Base-by-base conservation (phyloP, 2,797 vertebrate genomes). In the Hemibagrus guttatus region DNA sequence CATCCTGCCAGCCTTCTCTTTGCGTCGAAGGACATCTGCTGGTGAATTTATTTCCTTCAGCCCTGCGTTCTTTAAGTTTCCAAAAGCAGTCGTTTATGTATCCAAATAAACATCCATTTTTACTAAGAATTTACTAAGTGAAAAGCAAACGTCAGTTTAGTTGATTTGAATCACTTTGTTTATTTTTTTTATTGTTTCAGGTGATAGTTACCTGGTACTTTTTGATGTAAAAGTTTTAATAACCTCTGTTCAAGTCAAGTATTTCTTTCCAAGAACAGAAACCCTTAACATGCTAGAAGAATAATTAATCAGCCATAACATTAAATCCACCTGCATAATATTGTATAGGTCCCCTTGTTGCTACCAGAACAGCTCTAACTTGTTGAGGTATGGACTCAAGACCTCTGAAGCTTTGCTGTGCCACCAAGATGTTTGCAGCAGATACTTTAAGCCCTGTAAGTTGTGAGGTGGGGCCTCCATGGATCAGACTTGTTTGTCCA, bases 1-100 rank as follows among this genome's bases (percentile, higher is more conserved):
- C 52, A 71, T 49, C 23, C 11, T 68, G 6, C 26, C 28, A 76
- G 9, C 1, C 4, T 74, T 72, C 8, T 54, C 17, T 81, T 85
- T 85, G 81, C 26, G 21, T 78, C 6, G 17, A 83, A 82, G 84
- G 88, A 89, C 89, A 84, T 66, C 89, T 90, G 79, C 61, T 66
- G 80, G 78, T 83, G 78, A 82, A 74, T 21, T 28, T 8, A n/a
- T 26, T 46, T 6, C 35, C 31, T 59, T 4, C 1, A 78, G 16
- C 0, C 28, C 54, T 59, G 19, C n/a, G 4, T 56, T 56, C 31
- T 35, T 39, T 6, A 58, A 1, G 54, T 9, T 58, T 79, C 9
- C 2, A 7, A 49, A 49, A 49, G 46, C 46, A 49, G 46, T 49
- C 46, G 8, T 49, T 49, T 7, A 0, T 49, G 7, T 49, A 49